Evolutionary conservation across 2,113 vertebrate genomes (phyloP), one percentile per base, ranked within the genome.

Genomic region (Etheostoma cragini): DNA sequence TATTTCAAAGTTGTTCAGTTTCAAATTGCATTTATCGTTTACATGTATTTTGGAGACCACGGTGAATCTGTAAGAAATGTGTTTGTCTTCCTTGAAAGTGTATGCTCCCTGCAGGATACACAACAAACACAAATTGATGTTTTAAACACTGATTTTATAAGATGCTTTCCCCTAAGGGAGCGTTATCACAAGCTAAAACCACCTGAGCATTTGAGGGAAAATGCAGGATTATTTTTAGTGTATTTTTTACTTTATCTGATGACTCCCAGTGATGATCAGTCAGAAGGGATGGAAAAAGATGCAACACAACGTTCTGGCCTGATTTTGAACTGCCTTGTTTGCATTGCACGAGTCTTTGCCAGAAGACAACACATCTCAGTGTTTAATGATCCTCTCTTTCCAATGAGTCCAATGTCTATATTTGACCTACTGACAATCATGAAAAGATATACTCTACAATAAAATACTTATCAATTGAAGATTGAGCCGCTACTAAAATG

Each of bases 181-280:
- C 19, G 30, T 16, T 16, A 1, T 58, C 15, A 8, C 45, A 17
- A 66, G 26, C 46, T 24, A 24, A 30, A 49, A 50, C 11, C 15
- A 35, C 22, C 10, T 11, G 12, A 46, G 17, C 49, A 50, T 56
- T 49, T 63, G 22, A 70, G 19, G 24, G n/a, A 4, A 53, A 66
- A 76, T 24, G 54, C 54, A 49, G 58, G 21, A 70, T 57, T 35
- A 50, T 58, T 74, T 65, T 68, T 8, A 42, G 66, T 12, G 3
- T 42, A n/a, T 70, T 76, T 70, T 38, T 26, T 83, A 42, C 26
- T 68, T 53, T 26, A 67, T 68, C 64, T 53, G 42, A 53, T 5
- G 0, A 8, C 22, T 60, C 38, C 47, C 30, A 50, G 13, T 22
- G 47, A 62, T 65, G 26, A 19, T 49, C 47, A 66, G 16, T 71